Conservation (phyloP, 2,113 vertebrate species). For the Eupsittula cactorum region DNA sequence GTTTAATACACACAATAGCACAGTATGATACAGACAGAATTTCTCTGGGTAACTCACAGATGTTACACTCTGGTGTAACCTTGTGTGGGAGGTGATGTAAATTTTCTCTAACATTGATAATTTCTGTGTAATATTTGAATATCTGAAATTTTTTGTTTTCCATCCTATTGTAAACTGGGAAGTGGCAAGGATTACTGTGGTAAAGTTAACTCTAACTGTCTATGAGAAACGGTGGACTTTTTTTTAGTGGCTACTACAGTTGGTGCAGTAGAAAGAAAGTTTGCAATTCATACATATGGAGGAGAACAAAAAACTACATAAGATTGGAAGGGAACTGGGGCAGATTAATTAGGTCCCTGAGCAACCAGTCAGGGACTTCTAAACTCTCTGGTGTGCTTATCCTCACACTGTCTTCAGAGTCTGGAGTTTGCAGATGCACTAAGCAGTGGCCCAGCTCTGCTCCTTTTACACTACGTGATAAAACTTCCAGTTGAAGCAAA, state of each 20-base stretch:
- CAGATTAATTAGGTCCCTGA: slow-evolving; percentile 40
- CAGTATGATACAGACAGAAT: not conserved
- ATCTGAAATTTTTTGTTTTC: not conserved
- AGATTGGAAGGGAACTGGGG: not conserved
- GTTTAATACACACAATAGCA: not conserved
- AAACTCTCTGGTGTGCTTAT: not conserved
- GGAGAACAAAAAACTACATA: not conserved
- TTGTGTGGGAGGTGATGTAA: not conserved
- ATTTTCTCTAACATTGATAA: not conserved
- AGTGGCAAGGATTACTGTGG: not conserved
- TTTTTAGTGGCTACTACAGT: not conserved
- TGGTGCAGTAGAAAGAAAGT: not conserved
- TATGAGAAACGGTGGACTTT: not conserved
- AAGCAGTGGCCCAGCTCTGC: not conserved
- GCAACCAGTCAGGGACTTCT: not conserved
- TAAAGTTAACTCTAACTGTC: not conserved
- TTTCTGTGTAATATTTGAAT: not conserved
- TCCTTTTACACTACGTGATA: not conserved
- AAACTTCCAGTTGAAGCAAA: not conserved
- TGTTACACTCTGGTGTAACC: not conserved
- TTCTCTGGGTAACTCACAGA: not conserved
- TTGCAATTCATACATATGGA: not conserved
- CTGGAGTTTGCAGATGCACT: not conserved
- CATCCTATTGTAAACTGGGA: not conserved
- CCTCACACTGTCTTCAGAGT: not conserved